These are phyloP conservation scores for Neogale vison DNA, from an alignment of 2,113 vertebrate species.

Conservation along the genomic window DNA sequence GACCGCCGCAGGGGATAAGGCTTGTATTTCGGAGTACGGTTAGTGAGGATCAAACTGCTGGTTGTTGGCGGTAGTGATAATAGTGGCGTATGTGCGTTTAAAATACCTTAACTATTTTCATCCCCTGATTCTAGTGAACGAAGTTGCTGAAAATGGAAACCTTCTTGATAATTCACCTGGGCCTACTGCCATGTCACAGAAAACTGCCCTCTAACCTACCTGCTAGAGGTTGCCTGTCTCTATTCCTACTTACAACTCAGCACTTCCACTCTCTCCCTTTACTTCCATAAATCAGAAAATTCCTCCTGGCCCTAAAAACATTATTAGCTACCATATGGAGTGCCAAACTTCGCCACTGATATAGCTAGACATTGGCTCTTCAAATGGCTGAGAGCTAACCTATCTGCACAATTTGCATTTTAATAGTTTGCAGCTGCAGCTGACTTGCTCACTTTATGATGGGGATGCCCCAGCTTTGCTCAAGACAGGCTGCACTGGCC, in stretches of 20 bases:
- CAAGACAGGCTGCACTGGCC: background rate
- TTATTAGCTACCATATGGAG: background rate
- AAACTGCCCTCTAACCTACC: background rate
- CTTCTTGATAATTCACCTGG: background rate
- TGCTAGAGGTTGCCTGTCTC: background rate
- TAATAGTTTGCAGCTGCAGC: slow-evolving; percentile 15
- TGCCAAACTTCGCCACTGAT: background rate
- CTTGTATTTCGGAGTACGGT: background rate
- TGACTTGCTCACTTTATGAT: background rate
- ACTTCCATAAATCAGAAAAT: background rate
- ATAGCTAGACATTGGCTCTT: background rate
- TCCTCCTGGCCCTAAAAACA: background rate
- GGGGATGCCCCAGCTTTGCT: slow-evolving; percentile 42
- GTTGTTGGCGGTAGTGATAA: background rate
- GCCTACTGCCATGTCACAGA: background rate
- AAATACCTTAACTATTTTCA: slow-evolving; percentile 4
- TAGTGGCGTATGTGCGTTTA: background rate
- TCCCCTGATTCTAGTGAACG: background rate
- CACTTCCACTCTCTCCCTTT: background rate
- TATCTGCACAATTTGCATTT: background rate
- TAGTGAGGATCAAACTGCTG: background rate
- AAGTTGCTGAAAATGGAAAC: background rate
- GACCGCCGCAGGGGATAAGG: background rate
- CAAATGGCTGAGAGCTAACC: background rate
- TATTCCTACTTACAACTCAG: background rate